Base-by-base conservation (phyloP, 2,113 vertebrate species). In the Chiloscyllium plagiosum region DNA sequence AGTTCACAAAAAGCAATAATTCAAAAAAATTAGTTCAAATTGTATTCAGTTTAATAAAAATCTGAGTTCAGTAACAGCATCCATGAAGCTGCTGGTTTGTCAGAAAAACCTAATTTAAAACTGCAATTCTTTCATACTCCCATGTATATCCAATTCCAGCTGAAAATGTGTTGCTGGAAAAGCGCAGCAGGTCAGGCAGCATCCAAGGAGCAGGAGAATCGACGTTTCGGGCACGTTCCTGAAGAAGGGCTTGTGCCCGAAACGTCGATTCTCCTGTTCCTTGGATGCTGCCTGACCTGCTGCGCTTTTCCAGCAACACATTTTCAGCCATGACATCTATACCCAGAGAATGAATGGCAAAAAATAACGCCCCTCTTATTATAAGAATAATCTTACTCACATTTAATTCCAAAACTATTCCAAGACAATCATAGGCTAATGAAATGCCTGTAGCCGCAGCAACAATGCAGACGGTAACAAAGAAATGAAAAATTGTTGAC, bases 371-470 rank as follows among this genome's bases (percentile, higher is more conserved):
- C 12, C 15, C 76, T 78, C 76, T 78, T 78, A 78, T 37, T 17
- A 37, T 37, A 80, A 19, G 37, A 89, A 90, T 90, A 56, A 13
- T 69, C 93, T 96, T 96, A 98, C 99, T 99, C 97, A 99, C 99
- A 97, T 98, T 99, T 95, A 99, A 97, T 96, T 98, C 98, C 97
- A 99, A 96, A 96, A 99, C 98, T 95, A 98, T 97, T 96, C 99
- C 99, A 96, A 99, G 98, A 96, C 99, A 99, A 96, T 99, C 98
- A 52, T 97, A 98, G 15, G 96, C 96, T 96, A 99, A 96, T 17
- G 99, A 99, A 24, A 98, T 15, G 12, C 97, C 96, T 7, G 97
- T 98, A 13, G 98, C 98, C 95, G 97, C 96, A 66, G 97, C 96
- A 96, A 99, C 96, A 96, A 99, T 98, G 72, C 98, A 89, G 68